Base-by-base conservation (phyloP, 2,797 vertebrate genomes). In the Coregonus suidteri region DNA sequence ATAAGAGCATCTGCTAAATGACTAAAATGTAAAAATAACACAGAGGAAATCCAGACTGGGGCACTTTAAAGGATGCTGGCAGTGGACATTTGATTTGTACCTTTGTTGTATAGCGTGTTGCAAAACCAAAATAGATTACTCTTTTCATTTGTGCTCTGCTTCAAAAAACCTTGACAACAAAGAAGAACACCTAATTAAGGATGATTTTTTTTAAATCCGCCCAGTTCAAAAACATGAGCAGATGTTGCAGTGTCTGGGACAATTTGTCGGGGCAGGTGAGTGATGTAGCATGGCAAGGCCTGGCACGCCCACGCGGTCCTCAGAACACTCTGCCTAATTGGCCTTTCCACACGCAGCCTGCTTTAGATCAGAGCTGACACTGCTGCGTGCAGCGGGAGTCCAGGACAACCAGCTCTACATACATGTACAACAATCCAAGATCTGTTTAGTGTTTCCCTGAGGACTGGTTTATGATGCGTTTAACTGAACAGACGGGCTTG, bases 251-350 rank as follows among this genome's bases (percentile, higher is more conserved):
- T 95, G 94, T 96, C 95, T 90, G 66, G 72, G 86, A 83, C 94
- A 94, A 96, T 96, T 95, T 95, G 84, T 83, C 81, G 77, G 82
- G 91, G 93, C 95, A 96, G 95, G 96, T 97, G 94, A 94, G 89
- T 94, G 95, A 96, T 95, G 92, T 90, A 87, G 91, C 94, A 83
- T 93, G 94, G 95, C 95, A 95, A 87, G 82, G 88, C 89, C 86
- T 93, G 94, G 95, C 94, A 94, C 91, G 86, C 90, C 86, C 87
- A 91, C 85, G 88, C 92, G 91, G 89, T 92, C 90, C 94, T 92
- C 91, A 89, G 88, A 87, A 92, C 93, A 91, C 93, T 94, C 83
- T 90, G 65, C 86, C 53, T 96, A 95, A 97, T 95, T 96, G 93
- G 93, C 92, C 91, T 95, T 95, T 94, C 94, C 94, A 91, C 90